Evolutionary conservation across 2,113 vertebrate genomes (phyloP).

Genomic region (Myodes glareolus): DNA sequence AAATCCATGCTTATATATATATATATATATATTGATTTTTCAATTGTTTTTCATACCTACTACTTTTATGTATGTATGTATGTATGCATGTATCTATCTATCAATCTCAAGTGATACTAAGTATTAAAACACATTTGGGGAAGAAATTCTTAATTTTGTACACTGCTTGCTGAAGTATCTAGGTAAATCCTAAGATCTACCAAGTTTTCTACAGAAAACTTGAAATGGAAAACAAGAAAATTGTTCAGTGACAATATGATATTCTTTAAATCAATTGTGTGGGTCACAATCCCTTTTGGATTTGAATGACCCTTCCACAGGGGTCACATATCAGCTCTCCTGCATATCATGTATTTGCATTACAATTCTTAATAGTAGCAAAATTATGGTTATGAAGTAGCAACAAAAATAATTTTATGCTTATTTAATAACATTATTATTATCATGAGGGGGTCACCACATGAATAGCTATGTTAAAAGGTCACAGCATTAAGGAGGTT

Average conservation of each 20-base stretch:
- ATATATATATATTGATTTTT: background rate
- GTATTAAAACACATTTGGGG: conserved; percentile 29
- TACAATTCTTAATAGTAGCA: background rate
- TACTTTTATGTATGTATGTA: background rate
- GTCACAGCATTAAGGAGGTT: background rate
- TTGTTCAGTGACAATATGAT: background rate
- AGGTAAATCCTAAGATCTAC: background rate
- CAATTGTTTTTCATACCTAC: background rate
- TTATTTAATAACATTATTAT: too few species aligned
- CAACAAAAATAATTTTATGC: background rate
- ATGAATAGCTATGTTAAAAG: background rate
- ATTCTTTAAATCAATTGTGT: background rate
- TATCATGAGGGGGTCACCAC: background rate
- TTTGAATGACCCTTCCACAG: background rate
- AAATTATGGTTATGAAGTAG: background rate
- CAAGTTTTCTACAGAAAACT: background rate
- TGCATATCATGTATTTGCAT: background rate
- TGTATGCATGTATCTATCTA: background rate
- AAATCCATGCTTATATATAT: background rate
- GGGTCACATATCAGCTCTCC: background rate
- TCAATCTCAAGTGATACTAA: background rate
- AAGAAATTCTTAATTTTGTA: background rate
- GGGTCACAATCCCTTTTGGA: background rate
- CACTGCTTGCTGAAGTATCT: background rate
- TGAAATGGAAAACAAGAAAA: background rate